These are phyloP conservation scores for Schizopygopsis malacanthus DNA, from an alignment of 2,797 vertebrate species.

Conservation along the genomic window DNA sequence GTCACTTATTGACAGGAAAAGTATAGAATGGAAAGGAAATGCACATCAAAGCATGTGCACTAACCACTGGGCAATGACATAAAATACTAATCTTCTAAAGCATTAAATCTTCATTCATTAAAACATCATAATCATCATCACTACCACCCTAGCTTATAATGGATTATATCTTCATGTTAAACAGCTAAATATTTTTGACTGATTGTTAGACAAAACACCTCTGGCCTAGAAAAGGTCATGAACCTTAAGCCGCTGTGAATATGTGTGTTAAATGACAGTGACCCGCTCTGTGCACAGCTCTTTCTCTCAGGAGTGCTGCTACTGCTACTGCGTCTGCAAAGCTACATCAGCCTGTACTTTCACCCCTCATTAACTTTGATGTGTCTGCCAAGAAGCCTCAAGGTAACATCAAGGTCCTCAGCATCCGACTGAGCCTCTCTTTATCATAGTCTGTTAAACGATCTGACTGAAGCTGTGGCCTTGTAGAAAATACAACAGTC, in stretches of 20 bases:
- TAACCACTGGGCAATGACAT: background rate
- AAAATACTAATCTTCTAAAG: background rate
- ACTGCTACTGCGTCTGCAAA: constrained; percentile 39
- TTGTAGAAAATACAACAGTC: constrained; percentile 11
- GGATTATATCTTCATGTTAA: background rate
- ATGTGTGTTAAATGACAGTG: constrained; percentile 15
- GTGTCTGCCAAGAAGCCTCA: constrained; percentile 60
- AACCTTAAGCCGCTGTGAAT: constrained; percentile 14
- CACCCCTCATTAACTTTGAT: constrained; percentile 65
- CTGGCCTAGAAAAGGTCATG: constrained; percentile 10
- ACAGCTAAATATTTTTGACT: constrained; percentile 12
- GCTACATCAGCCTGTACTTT: constrained; percentile 59
- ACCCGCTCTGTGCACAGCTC: constrained; percentile 34
- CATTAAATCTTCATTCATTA: background rate
- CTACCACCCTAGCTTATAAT: background rate
- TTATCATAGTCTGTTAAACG: constrained; percentile 46
- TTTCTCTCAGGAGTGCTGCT: constrained; percentile 36
- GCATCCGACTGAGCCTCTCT: constrained; percentile 22
- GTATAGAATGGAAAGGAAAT: background rate
- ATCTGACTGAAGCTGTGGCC: constrained; percentile 11
- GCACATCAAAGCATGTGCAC: background rate
- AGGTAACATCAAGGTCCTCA: constrained; percentile 62
- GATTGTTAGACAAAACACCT: background rate
- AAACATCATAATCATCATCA: background rate
- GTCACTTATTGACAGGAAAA: background rate